Evolutionary conservation across 2,797 vertebrate species (phyloP), one percentile per base, ranked within the genome.

Genomic region (Emys orbicularis): DNA sequence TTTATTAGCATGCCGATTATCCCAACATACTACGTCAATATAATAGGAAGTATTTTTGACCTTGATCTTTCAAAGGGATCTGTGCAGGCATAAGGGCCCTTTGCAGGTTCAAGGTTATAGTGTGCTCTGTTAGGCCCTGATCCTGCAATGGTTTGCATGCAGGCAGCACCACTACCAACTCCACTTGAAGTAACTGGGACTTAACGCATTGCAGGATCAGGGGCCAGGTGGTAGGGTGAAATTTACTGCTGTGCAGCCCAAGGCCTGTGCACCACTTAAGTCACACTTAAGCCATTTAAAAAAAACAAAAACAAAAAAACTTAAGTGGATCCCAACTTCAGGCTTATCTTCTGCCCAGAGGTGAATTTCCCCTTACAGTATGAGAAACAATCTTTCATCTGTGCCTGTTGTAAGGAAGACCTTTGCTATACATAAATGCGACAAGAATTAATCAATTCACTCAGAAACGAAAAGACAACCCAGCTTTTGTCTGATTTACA

Each of bases 391-490:
- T 90, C 92, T 79, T 65, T 86, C 93, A 96, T 95, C 94, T 97
- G 89, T 84, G 86, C 76, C 86, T 56, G 44, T 86, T 95, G 29
- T 92, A 97, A 96, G 92, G 76, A 95, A 93, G 37, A 87, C 29
- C 81, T 92, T 86, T 95, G 56, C 83, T 83, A 92, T 91, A 84
- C 86, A 57, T 81, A 84, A 83, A 90, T 12, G 11, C 47, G 0
- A 84, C 92, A 95, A 97, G 93, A 97, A 97, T 97, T 80, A 93
- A 86, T 50, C 89, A 84, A 97, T 97, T 97, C 94, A 96, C 89
- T 94, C 29, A 3, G 12, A 90, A 53, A 92, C 94, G 83, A 95
- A 97, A 95, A 84, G 12, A 96, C 97, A 97, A 92, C 87, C 34
- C 90, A 31, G 76, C 91, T 93, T 93, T 92, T 97, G 93, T 96